Percentiles rank a stretch among this genome's conserved stretches.
phyloP scores from a whole-genome alignment of 53 echinoderm and acorn worm species.

The Actinopyga echinites region DNA sequence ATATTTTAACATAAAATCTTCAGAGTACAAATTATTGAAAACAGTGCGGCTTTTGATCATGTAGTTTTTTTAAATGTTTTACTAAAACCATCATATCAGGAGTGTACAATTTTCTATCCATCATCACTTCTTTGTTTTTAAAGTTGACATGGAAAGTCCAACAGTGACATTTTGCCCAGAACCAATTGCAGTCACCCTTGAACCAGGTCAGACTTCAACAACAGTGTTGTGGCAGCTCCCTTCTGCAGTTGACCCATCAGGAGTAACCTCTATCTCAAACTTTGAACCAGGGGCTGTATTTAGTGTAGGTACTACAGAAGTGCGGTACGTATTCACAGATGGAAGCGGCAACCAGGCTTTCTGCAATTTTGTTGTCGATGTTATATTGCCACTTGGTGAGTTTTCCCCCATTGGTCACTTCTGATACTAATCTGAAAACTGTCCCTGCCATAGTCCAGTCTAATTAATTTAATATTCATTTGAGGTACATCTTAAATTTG shows the following conservation, averaged over 20 bases:
- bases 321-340: conserved; percentile 22
- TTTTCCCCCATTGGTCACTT: not conserved
- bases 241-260: conserved; percentile 6
- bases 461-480: no score
- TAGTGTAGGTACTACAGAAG: not conserved
- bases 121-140: not conserved
- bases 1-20: no score
- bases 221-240: conserved; percentile 6
- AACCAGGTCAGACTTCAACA: conserved; percentile 2
- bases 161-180: conserved; percentile 23
- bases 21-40: no score
- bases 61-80: no score
- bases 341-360: conserved; percentile 16
- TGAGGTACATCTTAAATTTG: no score
- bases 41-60: no score
- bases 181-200: not conserved
- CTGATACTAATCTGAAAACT: no score
- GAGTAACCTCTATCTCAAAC: not conserved
- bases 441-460: no score
- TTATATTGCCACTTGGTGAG: conserved; percentile 1
- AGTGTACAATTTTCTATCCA: no score
- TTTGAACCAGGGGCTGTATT: conserved; percentile 9
- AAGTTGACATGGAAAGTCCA: conserved; percentile 25
- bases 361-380: conserved; percentile 24
- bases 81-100: no score